Conservation (phyloP, 2,113 vertebrate genomes). For the Brienomyrus brachyistius region DNA sequence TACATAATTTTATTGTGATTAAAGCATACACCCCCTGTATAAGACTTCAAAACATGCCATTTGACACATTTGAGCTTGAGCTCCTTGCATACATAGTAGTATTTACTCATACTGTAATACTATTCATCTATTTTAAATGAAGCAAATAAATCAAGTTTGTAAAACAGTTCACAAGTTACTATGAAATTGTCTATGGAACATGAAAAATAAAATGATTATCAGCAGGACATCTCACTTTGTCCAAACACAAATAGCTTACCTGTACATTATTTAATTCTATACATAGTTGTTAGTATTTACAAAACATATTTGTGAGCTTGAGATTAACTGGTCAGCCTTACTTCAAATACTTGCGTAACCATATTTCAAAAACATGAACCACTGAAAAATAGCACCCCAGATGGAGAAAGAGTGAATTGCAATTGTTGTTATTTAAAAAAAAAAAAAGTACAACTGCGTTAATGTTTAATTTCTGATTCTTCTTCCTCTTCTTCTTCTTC, state of each 20-base stretch:
- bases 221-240: neutral
- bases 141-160: neutral
- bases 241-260: neutral
- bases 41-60: conserved; percentile 14
- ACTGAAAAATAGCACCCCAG: conserved; percentile 52
- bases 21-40: conserved; percentile 37
- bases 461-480: neutral
- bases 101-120: neutral
- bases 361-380: conserved; percentile 8
- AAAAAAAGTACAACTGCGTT: neutral
- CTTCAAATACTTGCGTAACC: conserved; percentile 27
- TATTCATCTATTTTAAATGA: neutral
- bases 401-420: conserved; percentile 45
- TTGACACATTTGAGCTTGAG: neutral
- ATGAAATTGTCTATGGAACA: neutral
- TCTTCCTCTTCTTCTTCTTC: neutral
- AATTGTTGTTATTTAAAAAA: conserved; percentile 1
- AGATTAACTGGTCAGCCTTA: neutral
- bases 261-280: neutral
- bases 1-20: conserved; percentile 25
- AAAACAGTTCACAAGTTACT: neutral
- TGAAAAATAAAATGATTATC: neutral
- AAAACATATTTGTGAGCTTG: neutral
- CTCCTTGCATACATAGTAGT: neutral
- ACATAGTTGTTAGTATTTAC: neutral